Percentiles rank a stretch among this genome's conserved stretches.
Conservation (phyloP, 1,140 invertebrate genomes). For the Cyclina sinensis region DNA sequence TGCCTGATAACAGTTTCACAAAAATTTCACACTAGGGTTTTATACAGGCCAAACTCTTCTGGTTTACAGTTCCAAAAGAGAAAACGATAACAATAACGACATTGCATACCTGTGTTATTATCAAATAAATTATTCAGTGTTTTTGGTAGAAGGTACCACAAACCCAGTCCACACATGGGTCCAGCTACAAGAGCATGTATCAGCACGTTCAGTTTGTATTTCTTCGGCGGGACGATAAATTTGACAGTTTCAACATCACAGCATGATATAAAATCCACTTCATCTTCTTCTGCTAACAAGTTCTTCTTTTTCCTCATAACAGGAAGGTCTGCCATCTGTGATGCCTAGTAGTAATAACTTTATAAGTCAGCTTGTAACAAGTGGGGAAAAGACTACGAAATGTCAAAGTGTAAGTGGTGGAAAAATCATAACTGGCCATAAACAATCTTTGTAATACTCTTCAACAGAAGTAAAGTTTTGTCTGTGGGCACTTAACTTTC, state of each 20-base stretch:
- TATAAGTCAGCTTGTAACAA: too few relatives aligned
- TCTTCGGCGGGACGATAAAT: slow-evolving; percentile 85
- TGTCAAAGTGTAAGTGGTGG: too few relatives aligned
- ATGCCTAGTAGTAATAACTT: not conserved
- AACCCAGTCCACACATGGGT: slow-evolving; percentile 79
- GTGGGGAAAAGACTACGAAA: too few relatives aligned
- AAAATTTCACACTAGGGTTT: too few relatives aligned
- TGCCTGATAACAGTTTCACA: too few relatives aligned
- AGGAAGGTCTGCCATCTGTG: not conserved
- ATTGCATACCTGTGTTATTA: slow-evolving; percentile 77
- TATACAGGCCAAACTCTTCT: too few relatives aligned
- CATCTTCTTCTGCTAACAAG: slow-evolving; percentile 83
- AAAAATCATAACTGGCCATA: too few relatives aligned
- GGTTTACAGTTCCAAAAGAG: too few relatives aligned
- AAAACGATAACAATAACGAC: too few relatives aligned
- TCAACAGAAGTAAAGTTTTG: too few relatives aligned
- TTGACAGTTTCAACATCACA: slow-evolving; percentile 83
- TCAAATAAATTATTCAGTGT: slow-evolving; percentile 79
- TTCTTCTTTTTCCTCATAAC: slow-evolving; percentile 77
- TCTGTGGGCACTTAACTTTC: too few relatives aligned
- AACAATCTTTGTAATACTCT: too few relatives aligned
- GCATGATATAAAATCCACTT: slow-evolving; percentile 84
- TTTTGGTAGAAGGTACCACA: slow-evolving; percentile 82
- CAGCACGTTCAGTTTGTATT: slow-evolving; percentile 82
- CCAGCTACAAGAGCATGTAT: slow-evolving; percentile 84